Conservation (phyloP, 2,113 vertebrate genomes). For the Ifrita kowaldi region DNA sequence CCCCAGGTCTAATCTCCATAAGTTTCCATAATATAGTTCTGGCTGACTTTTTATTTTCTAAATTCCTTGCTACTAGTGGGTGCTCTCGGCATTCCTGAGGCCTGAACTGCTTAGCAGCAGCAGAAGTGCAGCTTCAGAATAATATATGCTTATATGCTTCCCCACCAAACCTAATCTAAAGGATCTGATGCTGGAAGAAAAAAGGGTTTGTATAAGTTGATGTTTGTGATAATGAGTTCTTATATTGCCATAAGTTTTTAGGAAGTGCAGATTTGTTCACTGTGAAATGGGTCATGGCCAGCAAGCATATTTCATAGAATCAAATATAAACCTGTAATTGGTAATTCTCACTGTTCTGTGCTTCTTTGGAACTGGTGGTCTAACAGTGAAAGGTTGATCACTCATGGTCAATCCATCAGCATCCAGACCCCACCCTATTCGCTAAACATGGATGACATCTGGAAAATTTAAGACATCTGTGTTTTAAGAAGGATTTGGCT, state of each 20-base stretch:
- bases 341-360: background rate
- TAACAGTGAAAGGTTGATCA: background rate
- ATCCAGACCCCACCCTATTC: background rate
- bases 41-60: background rate
- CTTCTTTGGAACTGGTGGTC: background rate
- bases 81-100: background rate
- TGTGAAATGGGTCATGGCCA: background rate
- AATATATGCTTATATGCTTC: background rate
- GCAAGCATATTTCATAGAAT: background rate
- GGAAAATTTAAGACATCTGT: background rate
- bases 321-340: background rate
- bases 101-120: background rate
- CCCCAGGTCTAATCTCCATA: background rate
- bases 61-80: background rate
- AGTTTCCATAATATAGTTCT: background rate
- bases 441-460: background rate
- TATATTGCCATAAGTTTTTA: background rate
- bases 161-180: background rate
- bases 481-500: conserved; percentile 37
- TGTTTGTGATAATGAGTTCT: background rate
- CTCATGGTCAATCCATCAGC: background rate
- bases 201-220: background rate
- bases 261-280: background rate
- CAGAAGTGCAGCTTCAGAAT: background rate
- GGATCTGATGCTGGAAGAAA: background rate